phyloP scores from a whole-genome alignment of 2,888 invertebrate species.

The Pristionchus exspectatus region DNA sequence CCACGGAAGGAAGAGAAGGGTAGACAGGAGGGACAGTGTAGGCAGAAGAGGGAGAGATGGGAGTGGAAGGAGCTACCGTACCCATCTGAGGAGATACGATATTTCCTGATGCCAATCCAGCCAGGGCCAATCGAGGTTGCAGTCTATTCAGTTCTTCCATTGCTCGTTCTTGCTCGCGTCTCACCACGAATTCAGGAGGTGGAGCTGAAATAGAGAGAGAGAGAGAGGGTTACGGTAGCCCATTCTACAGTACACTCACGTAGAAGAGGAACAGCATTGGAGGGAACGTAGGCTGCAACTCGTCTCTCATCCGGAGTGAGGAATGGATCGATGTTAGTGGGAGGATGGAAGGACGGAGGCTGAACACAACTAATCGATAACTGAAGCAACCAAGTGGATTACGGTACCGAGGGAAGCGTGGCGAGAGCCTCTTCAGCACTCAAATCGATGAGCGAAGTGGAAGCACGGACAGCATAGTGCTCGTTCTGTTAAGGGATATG shows the following conservation, averaged over 20 bases:
- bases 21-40: neutral
- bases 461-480: constrained; percentile 36
- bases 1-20: neutral
- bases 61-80: neutral
- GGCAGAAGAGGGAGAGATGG: neutral
- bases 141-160: constrained; percentile 40
- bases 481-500: constrained; percentile 36
- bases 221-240: neutral
- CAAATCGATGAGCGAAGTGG: constrained; percentile 46
- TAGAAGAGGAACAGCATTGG: constrained; percentile 22
- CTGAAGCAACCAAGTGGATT: neutral
- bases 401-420: constrained; percentile 36
- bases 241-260: constrained; percentile 48
- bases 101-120: neutral
- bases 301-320: neutral
- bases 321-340: constrained; percentile 37
- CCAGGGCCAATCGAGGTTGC: constrained; percentile 13
- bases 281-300: constrained; percentile 8
- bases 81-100: neutral
- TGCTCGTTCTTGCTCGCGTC: constrained; percentile 18
- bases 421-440: constrained; percentile 34
- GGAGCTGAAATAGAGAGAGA: constrained; percentile 6
- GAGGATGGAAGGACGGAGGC: neutral
- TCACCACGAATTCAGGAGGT: constrained; percentile 30
- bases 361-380: constrained; percentile 32